These are phyloP conservation scores for Catagonus wagneri DNA, from an alignment of 2,113 vertebrate species.

Conservation along the genomic window DNA sequence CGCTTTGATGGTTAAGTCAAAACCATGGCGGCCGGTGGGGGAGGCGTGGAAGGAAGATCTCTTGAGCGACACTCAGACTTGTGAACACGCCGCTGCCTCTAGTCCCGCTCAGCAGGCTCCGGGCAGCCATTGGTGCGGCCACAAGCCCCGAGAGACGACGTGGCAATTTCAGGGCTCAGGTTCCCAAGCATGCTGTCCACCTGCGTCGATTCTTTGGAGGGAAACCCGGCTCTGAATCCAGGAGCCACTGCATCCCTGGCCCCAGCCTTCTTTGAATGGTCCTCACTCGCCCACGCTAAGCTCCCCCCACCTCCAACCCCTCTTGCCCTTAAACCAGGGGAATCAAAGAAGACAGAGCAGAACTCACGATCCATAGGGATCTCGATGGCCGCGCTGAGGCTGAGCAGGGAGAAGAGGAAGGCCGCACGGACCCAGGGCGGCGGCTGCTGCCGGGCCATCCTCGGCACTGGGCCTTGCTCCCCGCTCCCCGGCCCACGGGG, in stretches of 20 bases:
- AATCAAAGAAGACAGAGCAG: background rate
- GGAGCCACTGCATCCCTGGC: background rate
- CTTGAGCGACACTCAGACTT: background rate
- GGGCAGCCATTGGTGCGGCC: background rate
- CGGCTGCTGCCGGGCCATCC: constrained; percentile 88
- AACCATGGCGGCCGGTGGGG: accelerated
- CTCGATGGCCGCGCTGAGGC: constrained; percentile 89
- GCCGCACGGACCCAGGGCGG: constrained; percentile 80
- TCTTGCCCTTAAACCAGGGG: background rate
- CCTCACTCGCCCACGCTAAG: background rate
- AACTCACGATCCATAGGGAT: constrained; percentile 96
- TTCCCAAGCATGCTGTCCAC: accelerated
- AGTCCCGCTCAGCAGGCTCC: background rate
- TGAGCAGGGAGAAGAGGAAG: constrained; percentile 88
- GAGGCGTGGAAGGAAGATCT: background rate
- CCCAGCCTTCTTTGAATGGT: accelerated
- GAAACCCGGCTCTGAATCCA: background rate
- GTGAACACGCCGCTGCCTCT: background rate
- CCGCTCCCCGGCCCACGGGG: background rate
- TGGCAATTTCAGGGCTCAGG: accelerated
- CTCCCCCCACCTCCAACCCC: too few species aligned
- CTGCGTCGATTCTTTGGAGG: background rate
- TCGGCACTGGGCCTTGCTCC: constrained; percentile 72
- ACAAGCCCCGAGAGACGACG: background rate
- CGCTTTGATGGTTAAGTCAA: background rate